phyloP scores from a whole-genome alignment of 1,140 invertebrate species.

The Daktulosphaira vitifoliae region DNA sequence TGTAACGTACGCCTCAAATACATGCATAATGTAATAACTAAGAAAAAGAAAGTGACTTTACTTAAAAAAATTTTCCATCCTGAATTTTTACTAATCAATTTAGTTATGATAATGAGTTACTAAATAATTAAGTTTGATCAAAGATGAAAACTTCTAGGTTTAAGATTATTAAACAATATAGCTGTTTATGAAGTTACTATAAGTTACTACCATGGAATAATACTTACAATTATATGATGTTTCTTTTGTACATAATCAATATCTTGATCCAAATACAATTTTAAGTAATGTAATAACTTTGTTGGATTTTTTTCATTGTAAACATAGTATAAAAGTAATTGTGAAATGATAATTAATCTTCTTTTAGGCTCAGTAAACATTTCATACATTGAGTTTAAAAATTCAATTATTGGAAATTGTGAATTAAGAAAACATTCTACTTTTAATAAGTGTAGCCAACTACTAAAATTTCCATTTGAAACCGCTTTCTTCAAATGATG shows the following conservation, averaged over 20 bases:
- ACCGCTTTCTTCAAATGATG: not conserved
- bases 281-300: not conserved
- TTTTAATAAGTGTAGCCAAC: not conserved
- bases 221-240: conserved; percentile 11
- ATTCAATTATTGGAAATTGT: not conserved
- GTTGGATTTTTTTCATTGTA: not conserved
- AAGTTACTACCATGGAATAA: too few species aligned
- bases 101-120: too few species aligned
- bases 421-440: not conserved
- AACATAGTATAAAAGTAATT: conserved; percentile 4
- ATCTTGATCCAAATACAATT: not conserved
- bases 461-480: not conserved
- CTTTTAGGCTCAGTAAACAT: not conserved
- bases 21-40: too few species aligned
- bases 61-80: too few species aligned
- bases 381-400: not conserved
- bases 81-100: too few species aligned
- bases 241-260: conserved; percentile 1
- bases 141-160: too few species aligned
- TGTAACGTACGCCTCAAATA: too few species aligned
- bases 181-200: too few species aligned
- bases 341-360: conserved; percentile 13
- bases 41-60: too few species aligned
- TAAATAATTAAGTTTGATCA: too few species aligned
- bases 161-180: too few species aligned